These are phyloP conservation scores for Chromis chromis DNA, from an alignment of 2,797 vertebrate genomes.

Conservation along the genomic window DNA sequence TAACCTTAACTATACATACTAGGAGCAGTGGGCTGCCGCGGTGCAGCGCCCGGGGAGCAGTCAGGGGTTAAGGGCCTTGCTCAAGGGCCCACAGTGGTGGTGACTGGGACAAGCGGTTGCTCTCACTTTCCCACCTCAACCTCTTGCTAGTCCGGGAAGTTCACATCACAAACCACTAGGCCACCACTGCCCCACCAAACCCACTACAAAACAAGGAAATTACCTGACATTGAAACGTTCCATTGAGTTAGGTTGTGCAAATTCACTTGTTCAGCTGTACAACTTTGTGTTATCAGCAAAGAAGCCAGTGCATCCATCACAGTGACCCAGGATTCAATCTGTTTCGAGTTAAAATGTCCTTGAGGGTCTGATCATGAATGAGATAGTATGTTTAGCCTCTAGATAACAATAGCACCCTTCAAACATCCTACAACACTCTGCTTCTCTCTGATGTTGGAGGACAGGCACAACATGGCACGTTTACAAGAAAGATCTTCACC, in stretches of 20 bases:
- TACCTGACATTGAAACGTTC: background rate
- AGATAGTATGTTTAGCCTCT: slow-evolving; percentile 70
- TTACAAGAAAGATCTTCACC: slow-evolving; percentile 15
- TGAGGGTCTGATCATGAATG: slow-evolving; percentile 59
- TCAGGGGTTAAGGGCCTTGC: no score
- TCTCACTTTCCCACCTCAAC: no score
- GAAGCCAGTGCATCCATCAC: slow-evolving; percentile 54
- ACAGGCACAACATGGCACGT: slow-evolving; percentile 15
- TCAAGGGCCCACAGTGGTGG: no score
- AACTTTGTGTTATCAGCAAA: slow-evolving; percentile 47
- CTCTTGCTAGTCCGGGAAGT: no score
- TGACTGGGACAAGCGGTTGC: no score
- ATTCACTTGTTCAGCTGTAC: slow-evolving; percentile 17
- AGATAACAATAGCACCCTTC: slow-evolving; percentile 61
- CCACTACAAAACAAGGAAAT: background rate
- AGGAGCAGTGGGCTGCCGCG: no score
- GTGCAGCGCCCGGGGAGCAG: no score
- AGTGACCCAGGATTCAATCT: slow-evolving; percentile 53
- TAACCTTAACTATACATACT: no score
- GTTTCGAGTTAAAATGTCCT: slow-evolving; percentile 62
- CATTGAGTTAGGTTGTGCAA: slow-evolving; percentile 21
- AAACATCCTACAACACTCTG: slow-evolving; percentile 36
- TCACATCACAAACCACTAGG: no score
- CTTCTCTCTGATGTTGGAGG: slow-evolving; percentile 38
- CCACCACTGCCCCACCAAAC: no score